Evolutionary conservation across 2,888 invertebrate species (phyloP), one percentile per base, ranked within the genome.

Genomic region (Cremastobaeus sp.): DNA sequence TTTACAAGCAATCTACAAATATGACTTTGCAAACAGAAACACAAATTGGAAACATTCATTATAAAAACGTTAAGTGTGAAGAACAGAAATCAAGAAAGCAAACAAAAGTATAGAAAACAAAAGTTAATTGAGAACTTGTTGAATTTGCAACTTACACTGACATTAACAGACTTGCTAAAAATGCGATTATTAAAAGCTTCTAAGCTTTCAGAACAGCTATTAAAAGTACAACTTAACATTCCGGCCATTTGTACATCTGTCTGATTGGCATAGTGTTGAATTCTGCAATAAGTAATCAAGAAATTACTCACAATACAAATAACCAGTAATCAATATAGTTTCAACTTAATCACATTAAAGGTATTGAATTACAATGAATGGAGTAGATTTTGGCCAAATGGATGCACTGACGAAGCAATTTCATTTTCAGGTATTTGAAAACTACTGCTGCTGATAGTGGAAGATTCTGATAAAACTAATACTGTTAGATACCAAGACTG

Each of bases 221-320:
- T 93, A 88, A 97, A 96, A 1, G 95, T 92, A 84, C 97, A 97
- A 74, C 95, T 94, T 64, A 98, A 85, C 94, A 98, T 96, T 0
- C 97, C 97, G 2, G 97, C 95, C 88, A 96, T 98, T 89, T 98
- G 98, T 11, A 97, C 90, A 86, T 98, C 97, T 3, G 93, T 92
- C 54, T 93, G 91, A 77, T 91, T 90, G 0, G 95, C 95, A 85
- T 94, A 96, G 87, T 95, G 94, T 43, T 92, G 90, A 83, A 95
- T 95, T 85, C 94, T 94, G 88, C 1, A 37, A 39, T 43, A 65
- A 12, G 2, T 3, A 35, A 12, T 35, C 5, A 18, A 25, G 8
- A 25, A 25, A 25, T 25, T 4, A 5, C 5, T 25, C 8, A 25
- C 8, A 25, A 25, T 5, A 5, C 8, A 25, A 5, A 25, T 25